Base-by-base conservation (phyloP, 2,113 vertebrate genomes). In the Loxodonta africana region DNA sequence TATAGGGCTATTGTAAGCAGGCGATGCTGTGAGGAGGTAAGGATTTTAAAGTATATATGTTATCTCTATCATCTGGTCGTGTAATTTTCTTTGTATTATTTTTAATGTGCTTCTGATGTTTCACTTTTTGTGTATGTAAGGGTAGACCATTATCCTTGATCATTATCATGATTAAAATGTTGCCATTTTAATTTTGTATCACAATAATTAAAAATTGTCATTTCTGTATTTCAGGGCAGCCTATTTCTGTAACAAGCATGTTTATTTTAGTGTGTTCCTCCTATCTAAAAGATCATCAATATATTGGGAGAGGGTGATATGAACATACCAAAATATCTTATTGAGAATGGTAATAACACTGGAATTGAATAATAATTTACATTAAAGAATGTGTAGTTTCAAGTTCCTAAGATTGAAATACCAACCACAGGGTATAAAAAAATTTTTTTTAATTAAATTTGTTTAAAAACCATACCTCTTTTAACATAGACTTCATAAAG, bases 11-110 rank as follows among this genome's bases (percentile, higher is more conserved):
- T 99, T 90, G 99, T 99, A 97, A 99, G 99, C 98, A 99, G 99
- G 96, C 99, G 99, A 96, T 99, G 99, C 98, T 99, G 99, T 98
- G 99, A 99, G 96, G 99, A 99, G 99, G 99, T 99, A 98, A 98
- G 98, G 73, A 96, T 65, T 97, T 98, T 84, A 28, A 87, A 96
- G 69, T 26, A 53, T 83, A 63, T 62, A 44, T 87, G 23, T 90
- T 85, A 62, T 89, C 41, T 82, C 76, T 94, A 60, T 78, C 87
- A 46, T 98, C 30, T 95, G n/a, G 96, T 90, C 91, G 78, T 96
- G 5, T 82, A 81, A 91, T 96, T 94, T 87, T 97, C 17, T 44
- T 94, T 92, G 21, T 93, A 67, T 88, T 92, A 1, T 76, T 94
- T 96, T 93, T 74, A 94, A 83, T 89, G 53, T 89, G 77, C 41